Conservation (phyloP, 2,113 vertebrate genomes). For the Meles meles region DNA sequence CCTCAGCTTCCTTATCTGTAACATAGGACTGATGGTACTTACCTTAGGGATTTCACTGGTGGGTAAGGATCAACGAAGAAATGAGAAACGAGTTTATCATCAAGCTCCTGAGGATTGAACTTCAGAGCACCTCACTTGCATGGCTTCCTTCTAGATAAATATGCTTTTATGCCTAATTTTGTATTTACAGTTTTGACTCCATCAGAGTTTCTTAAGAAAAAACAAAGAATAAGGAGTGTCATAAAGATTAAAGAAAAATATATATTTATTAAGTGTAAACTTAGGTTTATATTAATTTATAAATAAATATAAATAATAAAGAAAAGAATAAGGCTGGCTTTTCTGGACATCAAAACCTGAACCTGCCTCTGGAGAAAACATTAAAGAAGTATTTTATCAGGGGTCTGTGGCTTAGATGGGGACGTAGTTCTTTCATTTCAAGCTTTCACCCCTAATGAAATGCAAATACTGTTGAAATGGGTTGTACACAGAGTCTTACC, state of each 20-base stretch:
- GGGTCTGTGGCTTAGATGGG: neutral
- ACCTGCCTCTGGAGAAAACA: neutral
- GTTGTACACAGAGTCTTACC: neutral
- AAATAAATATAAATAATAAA: neutral
- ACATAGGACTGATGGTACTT: neutral
- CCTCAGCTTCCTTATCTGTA: neutral
- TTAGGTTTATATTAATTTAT: neutral
- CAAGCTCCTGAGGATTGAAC: neutral
- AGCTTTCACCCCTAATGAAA: neutral
- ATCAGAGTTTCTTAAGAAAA: neutral
- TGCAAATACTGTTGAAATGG: neutral
- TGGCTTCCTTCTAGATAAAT: neutral
- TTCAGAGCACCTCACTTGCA: neutral
- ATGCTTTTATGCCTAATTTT: slow-evolving; percentile 6
- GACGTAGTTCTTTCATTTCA: neutral
- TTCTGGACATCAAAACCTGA: neutral
- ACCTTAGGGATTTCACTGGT: neutral
- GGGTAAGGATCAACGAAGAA: neutral
- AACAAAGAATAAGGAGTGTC: neutral
- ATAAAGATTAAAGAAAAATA: neutral
- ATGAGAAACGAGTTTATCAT: neutral
- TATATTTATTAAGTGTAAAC: neutral
- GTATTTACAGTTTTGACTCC: neutral
- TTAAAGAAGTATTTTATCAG: neutral
- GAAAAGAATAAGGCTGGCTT: neutral